Percentiles rank a stretch among this genome's conserved stretches.
These are phyloP conservation scores for Phorcus lineatus DNA, from an alignment of 2,888 invertebrate genomes.

Conservation along the genomic window DNA sequence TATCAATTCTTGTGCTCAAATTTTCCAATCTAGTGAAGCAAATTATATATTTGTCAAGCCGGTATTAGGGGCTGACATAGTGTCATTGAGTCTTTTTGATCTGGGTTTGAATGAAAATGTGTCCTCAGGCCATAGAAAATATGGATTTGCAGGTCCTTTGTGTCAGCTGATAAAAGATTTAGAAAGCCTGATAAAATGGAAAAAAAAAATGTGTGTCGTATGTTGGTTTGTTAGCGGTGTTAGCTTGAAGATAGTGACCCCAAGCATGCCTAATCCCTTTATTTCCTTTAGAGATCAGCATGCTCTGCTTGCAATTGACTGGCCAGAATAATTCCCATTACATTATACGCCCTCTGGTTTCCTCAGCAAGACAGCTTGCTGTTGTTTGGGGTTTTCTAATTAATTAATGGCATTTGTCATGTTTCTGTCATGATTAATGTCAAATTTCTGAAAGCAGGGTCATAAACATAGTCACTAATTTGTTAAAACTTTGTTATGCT, in stretches of 20 bases:
- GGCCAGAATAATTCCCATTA: neutral
- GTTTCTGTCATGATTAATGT: neutral
- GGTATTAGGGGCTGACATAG: too few species aligned
- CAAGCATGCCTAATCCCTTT: neutral
- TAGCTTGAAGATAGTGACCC: neutral
- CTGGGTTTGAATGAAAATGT: neutral
- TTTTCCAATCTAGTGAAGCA: too few species aligned
- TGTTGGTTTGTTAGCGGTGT: neutral
- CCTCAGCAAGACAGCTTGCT: neutral
- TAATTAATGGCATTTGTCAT: neutral
- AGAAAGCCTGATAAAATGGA: slow-evolving; percentile 2
- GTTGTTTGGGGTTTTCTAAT: neutral
- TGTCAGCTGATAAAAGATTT: slow-evolving; percentile 1
- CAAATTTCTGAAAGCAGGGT: neutral
- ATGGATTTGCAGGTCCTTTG: neutral
- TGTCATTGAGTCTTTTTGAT: too few species aligned
- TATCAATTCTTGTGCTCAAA: too few species aligned
- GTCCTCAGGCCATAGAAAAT: neutral
- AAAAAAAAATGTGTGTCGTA: neutral
- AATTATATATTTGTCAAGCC: too few species aligned
- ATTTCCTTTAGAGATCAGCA: neutral
- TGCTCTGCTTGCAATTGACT: neutral
- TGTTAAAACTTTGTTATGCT: too few species aligned
- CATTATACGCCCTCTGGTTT: neutral
- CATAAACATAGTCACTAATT: too few species aligned